A percentile compares a stretch with the other conserved stretches of the same genome.
Evolutionary conservation across 1,140 invertebrate species (phyloP).

Genomic region (Meloidogyne chitwoodi): DNA sequence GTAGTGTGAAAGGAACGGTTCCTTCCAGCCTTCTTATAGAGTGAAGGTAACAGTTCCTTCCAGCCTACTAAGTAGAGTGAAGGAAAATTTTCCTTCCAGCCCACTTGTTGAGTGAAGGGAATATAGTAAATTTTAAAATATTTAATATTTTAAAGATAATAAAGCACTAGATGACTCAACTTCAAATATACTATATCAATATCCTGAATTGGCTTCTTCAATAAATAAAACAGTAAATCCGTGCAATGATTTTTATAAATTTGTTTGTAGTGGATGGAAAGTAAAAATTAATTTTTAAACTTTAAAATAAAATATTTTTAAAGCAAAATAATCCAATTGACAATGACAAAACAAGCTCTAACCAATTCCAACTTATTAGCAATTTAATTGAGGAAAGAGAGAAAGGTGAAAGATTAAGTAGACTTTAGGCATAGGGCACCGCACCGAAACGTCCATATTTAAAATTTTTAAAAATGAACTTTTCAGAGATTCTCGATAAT

Average conservation of each 20-base stretch:
- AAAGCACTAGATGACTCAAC: not conserved
- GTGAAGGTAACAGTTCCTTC: too few relatives aligned
- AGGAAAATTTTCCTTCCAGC: too few relatives aligned
- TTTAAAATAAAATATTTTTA: not conserved
- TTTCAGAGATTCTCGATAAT: slow-evolving; percentile 11
- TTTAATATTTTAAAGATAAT: not conserved
- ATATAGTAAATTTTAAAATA: too few relatives aligned
- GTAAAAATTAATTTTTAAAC: not conserved
- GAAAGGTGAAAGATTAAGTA: slow-evolving; percentile 15
- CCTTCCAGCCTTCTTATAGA: too few relatives aligned
- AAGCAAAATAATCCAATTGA: slow-evolving; percentile 15
- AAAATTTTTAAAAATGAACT: not conserved
- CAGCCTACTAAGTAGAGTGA: too few relatives aligned
- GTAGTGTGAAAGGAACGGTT: too few relatives aligned
- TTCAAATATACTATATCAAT: not conserved
- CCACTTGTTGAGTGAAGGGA: too few relatives aligned
- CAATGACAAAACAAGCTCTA: slow-evolving; percentile 22
- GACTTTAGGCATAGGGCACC: not conserved
- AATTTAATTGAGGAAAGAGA: slow-evolving; percentile 25
- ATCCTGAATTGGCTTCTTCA: slow-evolving; percentile 22
- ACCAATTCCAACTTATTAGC: slow-evolving; percentile 26
- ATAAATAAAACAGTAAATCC: slow-evolving; percentile 22
- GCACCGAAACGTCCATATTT: not conserved
- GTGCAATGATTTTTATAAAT: slow-evolving; percentile 27
- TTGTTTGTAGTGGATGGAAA: slow-evolving; percentile 27